Evolutionary conservation across 1,140 invertebrate species (phyloP).

Genomic region (Danaus plexippus): DNA sequence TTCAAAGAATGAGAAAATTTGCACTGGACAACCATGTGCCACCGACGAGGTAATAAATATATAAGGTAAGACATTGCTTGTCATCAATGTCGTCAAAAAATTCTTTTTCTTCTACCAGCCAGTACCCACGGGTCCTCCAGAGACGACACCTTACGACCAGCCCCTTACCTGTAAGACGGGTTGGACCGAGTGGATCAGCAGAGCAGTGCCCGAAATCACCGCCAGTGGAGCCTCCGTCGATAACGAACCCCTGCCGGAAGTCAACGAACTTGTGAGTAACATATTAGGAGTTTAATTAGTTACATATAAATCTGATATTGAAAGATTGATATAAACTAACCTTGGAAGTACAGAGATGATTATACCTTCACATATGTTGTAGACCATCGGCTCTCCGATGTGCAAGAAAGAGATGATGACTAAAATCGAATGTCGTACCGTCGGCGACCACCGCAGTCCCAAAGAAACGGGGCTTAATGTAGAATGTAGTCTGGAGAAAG

Average conservation of each 20-base stretch:
- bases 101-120: constrained; percentile 1
- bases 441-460: constrained; percentile 72
- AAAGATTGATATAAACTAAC: no score
- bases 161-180: constrained; percentile 74
- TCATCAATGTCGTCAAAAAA: no score
- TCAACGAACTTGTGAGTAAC: constrained; percentile 66
- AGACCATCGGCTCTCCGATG: constrained; percentile 63
- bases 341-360: background rate
- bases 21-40: constrained; percentile 79
- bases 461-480: constrained; percentile 82
- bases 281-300: background rate
- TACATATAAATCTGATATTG: no score
- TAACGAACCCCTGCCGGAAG: constrained; percentile 75
- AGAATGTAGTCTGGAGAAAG: constrained; percentile 80
- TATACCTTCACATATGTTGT: constrained; percentile 2
- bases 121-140: constrained; percentile 14
- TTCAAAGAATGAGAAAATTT: constrained; percentile 77
- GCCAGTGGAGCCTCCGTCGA: constrained; percentile 65
- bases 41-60: constrained; percentile 33
- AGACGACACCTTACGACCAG: constrained; percentile 41
- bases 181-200: constrained; percentile 85
- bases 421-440: constrained; percentile 82
- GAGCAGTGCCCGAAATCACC: constrained; percentile 60
- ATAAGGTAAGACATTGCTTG: no score
- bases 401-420: constrained; percentile 76